Percentiles rank a stretch among this genome's conserved stretches.
phyloP scores from a whole-genome alignment of 1,140 invertebrate species.

The Matsumurasca onukii region DNA sequence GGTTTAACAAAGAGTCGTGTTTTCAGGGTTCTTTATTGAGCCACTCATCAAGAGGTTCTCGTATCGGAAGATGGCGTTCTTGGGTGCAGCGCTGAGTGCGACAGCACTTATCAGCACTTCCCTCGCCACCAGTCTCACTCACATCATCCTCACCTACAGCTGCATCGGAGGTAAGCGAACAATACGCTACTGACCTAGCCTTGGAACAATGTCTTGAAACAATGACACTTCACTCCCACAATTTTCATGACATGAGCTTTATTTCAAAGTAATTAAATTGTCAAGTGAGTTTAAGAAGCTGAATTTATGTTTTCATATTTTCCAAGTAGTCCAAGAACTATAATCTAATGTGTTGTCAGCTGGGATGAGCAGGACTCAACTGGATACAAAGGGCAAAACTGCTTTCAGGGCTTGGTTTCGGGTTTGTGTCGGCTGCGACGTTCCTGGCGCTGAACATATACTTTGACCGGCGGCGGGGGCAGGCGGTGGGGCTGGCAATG shows the following conservation, averaged over 20 bases:
- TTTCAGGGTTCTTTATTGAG: slow-evolving; percentile 59
- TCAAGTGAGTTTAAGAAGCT: too few species aligned
- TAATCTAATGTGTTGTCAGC: too few species aligned
- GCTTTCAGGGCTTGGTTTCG: slow-evolving; percentile 64
- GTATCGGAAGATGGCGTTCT: slow-evolving; percentile 57
- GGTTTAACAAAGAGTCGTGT: too few species aligned
- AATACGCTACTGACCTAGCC: too few species aligned
- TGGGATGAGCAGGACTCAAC: too few species aligned
- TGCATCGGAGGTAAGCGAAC: slow-evolving; percentile 73
- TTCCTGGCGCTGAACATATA: slow-evolving; percentile 56
- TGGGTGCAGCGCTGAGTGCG: slow-evolving; percentile 56
- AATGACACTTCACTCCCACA: too few species aligned
- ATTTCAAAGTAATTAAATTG: too few species aligned
- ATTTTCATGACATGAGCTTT: too few species aligned
- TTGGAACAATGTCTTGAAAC: too few species aligned
- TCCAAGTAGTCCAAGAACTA: too few species aligned
- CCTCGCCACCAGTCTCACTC: slow-evolving; percentile 65
- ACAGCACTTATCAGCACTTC: slow-evolving; percentile 60
- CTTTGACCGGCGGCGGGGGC: slow-evolving; percentile 69
- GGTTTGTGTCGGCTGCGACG: slow-evolving; percentile 62
- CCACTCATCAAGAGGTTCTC: slow-evolving; percentile 56
- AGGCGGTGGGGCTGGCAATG: slow-evolving; percentile 73
- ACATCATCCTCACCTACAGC: slow-evolving; percentile 72
- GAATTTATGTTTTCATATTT: too few species aligned
- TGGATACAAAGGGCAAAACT: too few species aligned